phyloP scores from a whole-genome alignment of 2,797 vertebrate genomes.

The Etheostoma nigrum region DNA sequence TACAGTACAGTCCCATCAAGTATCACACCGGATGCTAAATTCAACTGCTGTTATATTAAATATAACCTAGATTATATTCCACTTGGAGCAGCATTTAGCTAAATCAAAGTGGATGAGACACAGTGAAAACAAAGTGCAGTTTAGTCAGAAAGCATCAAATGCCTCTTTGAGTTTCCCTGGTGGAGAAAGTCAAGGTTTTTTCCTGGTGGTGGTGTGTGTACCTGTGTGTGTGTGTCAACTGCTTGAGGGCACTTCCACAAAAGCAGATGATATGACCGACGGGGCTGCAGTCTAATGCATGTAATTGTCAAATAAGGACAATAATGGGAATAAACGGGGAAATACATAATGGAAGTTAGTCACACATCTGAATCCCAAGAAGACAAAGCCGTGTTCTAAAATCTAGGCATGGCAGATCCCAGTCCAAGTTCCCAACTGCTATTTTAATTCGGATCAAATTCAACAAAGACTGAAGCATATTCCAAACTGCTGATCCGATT shows the following conservation, averaged over 20 bases:
- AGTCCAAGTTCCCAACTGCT: slow-evolving; percentile 15
- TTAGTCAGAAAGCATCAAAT: slow-evolving; percentile 69
- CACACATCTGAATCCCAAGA: slow-evolving; percentile 14
- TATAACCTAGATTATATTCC: slow-evolving; percentile 58
- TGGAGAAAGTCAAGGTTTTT: slow-evolving; percentile 63
- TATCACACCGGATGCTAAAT: slow-evolving; percentile 56
- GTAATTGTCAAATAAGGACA: slow-evolving; percentile 56
- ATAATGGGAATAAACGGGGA: not conserved
- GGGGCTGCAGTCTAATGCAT: slow-evolving; percentile 61
- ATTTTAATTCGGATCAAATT: not conserved
- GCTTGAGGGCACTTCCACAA: slow-evolving; percentile 63
- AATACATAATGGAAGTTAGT: slow-evolving; percentile 1
- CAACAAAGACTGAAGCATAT: not conserved
- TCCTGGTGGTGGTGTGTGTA: slow-evolving; percentile 28
- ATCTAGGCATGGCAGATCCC: slow-evolving; percentile 4
- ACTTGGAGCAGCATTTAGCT: slow-evolving; percentile 55
- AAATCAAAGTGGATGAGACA: slow-evolving; percentile 65
- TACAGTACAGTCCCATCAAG: slow-evolving; percentile 51
- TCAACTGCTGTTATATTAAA: slow-evolving; percentile 59
- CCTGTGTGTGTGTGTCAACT: slow-evolving; percentile 40
- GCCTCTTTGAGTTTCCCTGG: slow-evolving; percentile 55
- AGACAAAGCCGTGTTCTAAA: not conserved
- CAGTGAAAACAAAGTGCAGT: slow-evolving; percentile 70
- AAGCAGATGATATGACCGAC: slow-evolving; percentile 68
- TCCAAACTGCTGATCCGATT: slow-evolving; percentile 45